These are phyloP conservation scores for Agapornis canus DNA, from an alignment of 2,797 vertebrate species.

Conservation along the genomic window DNA sequence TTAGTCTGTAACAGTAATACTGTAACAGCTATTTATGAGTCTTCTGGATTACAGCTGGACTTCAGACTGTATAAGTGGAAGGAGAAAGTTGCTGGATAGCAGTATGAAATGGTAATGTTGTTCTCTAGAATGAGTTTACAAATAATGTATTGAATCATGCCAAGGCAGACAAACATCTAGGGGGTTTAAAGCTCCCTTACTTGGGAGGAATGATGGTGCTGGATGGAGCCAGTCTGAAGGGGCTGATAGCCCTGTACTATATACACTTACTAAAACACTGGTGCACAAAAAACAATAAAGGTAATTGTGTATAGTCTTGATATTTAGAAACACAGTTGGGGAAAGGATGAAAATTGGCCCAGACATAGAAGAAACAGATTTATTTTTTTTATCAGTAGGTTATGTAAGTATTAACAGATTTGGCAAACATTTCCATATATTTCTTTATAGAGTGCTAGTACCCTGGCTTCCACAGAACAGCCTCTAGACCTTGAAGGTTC, in stretches of 20 bases:
- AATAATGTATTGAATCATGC: rapidly evolving
- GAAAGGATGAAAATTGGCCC: background rate
- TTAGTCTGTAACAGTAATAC: background rate
- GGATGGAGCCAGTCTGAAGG: background rate
- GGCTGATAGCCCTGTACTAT: background rate
- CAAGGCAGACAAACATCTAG: background rate
- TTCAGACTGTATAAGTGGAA: background rate
- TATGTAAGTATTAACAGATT: background rate
- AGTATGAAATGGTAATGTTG: background rate
- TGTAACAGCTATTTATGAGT: rapidly evolving
- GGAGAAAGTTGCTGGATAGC: background rate
- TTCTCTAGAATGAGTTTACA: background rate
- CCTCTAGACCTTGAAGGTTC: background rate
- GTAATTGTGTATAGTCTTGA: background rate
- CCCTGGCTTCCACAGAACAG: background rate
- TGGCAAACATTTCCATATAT: background rate
- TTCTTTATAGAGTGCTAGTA: background rate
- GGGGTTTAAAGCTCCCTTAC: background rate
- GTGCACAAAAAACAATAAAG: background rate
- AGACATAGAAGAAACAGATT: rapidly evolving
- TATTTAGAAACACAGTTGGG: rapidly evolving
- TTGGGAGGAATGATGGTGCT: background rate
- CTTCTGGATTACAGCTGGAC: background rate
- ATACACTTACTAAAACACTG: background rate
- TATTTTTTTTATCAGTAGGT: background rate